A percentile compares a stretch with the other conserved stretches of the same genome.
These are phyloP conservation scores for Trachelipus rathkii DNA, from an alignment of 1,140 invertebrate genomes.

Conservation along the genomic window DNA sequence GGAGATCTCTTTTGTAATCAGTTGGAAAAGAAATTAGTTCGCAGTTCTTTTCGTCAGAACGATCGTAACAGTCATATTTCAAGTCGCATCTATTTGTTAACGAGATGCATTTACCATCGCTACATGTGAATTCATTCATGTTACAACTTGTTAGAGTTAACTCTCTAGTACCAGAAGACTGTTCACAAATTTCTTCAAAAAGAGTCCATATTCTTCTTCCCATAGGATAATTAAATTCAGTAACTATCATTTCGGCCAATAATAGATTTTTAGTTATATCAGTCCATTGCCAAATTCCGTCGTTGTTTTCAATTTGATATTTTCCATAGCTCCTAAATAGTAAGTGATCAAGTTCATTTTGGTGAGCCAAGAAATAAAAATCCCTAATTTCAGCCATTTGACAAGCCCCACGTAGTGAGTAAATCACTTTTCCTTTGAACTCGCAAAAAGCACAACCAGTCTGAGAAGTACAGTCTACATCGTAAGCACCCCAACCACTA, in stretches of 20 bases:
- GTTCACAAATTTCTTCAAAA: background rate
- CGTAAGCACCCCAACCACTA: background rate
- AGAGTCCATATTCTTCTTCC: slow-evolving; percentile 20
- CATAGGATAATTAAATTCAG: slow-evolving; percentile 19
- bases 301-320: slow-evolving; percentile 12
- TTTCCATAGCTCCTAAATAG: slow-evolving; percentile 9
- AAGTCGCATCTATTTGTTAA: slow-evolving; percentile 17
- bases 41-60: slow-evolving; percentile 30
- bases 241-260: background rate
- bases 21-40: slow-evolving; percentile 22
- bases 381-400: slow-evolving; percentile 6
- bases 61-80: slow-evolving; percentile 31
- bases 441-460: slow-evolving; percentile 17
- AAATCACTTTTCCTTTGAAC: background rate
- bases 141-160: slow-evolving; percentile 6
- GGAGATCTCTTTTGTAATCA: slow-evolving; percentile 23
- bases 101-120: slow-evolving; percentile 21
- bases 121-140: slow-evolving; percentile 19
- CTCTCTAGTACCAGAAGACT: slow-evolving; percentile 11
- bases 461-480: slow-evolving; percentile 13
- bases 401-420: slow-evolving; percentile 13
- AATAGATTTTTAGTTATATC: background rate
- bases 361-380: slow-evolving; percentile 16
- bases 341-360: background rate
- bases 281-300: slow-evolving; percentile 17